Conservation (phyloP, 1,140 invertebrate genomes). For the Araneus ventricosus region DNA sequence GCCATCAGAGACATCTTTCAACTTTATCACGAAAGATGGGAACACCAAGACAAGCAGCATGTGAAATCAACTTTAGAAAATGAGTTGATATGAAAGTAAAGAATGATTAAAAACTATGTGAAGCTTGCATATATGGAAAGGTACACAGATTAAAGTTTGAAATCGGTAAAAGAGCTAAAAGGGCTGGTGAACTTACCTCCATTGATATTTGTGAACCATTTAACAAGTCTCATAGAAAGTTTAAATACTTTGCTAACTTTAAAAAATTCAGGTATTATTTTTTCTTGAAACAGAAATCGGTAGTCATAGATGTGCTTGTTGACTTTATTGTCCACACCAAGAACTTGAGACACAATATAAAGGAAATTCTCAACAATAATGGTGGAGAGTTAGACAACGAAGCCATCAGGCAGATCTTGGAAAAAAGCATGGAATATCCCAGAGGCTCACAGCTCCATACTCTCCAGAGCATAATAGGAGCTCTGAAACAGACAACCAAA, state of each 20-base stretch:
- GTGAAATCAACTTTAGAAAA: no score
- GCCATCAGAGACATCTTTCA: no score
- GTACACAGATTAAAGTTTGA: constrained; percentile 28
- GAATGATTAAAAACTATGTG: neutral
- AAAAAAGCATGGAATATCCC: constrained; percentile 38
- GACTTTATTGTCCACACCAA: constrained; percentile 33
- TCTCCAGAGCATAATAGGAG: no score
- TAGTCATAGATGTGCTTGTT: neutral
- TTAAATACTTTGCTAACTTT: constrained; percentile 49
- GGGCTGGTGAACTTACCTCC: constrained; percentile 38
- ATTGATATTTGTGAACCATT: constrained; percentile 59
- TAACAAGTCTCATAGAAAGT: constrained; percentile 43
- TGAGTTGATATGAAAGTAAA: no score
- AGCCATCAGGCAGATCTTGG: constrained; percentile 45
- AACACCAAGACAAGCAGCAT: no score
- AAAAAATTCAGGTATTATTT: constrained; percentile 48
- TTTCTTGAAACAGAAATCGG: constrained; percentile 40
- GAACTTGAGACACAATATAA: constrained; percentile 26
- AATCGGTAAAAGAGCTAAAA: neutral
- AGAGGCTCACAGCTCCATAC: constrained; percentile 66
- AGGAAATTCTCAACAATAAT: constrained; percentile 64
- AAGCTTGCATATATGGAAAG: constrained; percentile 56
- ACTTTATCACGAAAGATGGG: no score
- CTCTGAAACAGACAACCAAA: no score
- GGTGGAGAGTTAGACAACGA: constrained; percentile 63